Evolutionary conservation across 2,113 vertebrate genomes (phyloP).

Genomic region (Carettochelys insculpta): DNA sequence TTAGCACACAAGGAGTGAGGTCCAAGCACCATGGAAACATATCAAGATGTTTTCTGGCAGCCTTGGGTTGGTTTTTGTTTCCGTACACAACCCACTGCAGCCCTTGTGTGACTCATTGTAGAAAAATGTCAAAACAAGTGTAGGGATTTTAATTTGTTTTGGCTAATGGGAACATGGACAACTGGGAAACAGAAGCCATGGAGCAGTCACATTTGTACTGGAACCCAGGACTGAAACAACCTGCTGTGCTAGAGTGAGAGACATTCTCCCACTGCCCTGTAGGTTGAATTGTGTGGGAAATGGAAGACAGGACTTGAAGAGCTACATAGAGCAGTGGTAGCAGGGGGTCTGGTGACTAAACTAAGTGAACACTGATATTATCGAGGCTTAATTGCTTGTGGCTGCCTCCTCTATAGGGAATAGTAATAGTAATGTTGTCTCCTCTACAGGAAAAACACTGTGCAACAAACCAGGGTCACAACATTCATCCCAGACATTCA

Average conservation of each 20-base stretch:
- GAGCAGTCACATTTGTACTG: neutral
- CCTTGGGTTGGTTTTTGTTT: neutral
- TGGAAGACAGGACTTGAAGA: neutral
- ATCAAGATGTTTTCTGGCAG: neutral
- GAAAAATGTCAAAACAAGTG: neutral
- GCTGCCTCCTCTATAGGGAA: neutral
- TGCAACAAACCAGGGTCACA: neutral
- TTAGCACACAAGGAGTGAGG: neutral
- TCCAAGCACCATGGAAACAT: fast-evolving
- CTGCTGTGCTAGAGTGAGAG: neutral
- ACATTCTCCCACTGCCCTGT: neutral
- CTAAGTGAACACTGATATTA: neutral
- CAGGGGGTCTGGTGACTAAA: neutral
- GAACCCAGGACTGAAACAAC: neutral
- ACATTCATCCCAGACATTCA: neutral
- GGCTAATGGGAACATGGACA: neutral
- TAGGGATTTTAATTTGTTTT: neutral
- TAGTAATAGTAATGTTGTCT: too few relatives aligned
- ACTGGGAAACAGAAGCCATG: neutral
- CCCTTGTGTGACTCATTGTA: neutral
- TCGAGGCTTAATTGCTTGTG: neutral
- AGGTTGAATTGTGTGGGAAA: neutral
- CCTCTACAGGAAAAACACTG: neutral
- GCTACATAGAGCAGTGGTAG: neutral
- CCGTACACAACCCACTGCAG: neutral